Evolutionary conservation across 2,888 invertebrate species (phyloP).

Genomic region (Cerceris ruficornis): DNA sequence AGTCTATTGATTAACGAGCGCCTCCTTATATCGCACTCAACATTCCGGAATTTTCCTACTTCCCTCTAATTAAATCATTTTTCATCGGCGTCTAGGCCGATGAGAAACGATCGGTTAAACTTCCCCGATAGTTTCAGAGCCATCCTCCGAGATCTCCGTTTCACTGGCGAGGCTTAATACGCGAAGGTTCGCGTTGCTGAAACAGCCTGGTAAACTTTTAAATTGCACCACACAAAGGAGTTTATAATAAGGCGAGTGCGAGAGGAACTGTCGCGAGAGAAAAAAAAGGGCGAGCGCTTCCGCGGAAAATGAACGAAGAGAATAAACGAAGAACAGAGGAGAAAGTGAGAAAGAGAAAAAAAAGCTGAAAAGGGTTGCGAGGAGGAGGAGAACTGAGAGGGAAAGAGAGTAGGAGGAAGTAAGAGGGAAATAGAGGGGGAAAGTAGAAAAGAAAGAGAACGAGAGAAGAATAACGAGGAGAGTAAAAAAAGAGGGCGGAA

Average conservation of each 20-base stretch:
- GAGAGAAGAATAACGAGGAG: too few relatives aligned
- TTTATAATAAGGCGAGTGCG: conserved; percentile 53
- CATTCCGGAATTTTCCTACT: too few relatives aligned
- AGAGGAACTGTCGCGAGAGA: conserved; percentile 5
- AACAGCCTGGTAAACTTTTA: conserved; percentile 52
- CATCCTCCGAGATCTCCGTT: conserved; percentile 34
- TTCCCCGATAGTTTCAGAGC: conserved; percentile 49
- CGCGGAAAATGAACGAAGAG: not conserved
- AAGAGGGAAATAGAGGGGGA: too few relatives aligned
- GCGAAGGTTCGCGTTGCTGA: conserved; percentile 17
- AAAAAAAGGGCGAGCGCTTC: not conserved
- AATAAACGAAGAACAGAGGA: conserved; percentile 1
- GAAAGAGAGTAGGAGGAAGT: too few relatives aligned
- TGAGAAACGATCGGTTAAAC: conserved; percentile 53
- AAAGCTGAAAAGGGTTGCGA: too few relatives aligned
- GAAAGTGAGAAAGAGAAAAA: conserved; percentile 7
- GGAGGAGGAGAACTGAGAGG: too few relatives aligned
- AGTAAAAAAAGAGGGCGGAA: too few relatives aligned
- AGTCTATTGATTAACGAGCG: too few relatives aligned
- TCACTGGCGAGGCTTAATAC: conserved; percentile 42
- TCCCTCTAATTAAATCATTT: conserved; percentile 49
- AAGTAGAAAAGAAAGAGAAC: too few relatives aligned
- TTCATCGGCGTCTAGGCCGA: conserved; percentile 27
- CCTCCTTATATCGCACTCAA: too few relatives aligned
- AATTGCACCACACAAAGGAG: conserved; percentile 58